A percentile compares a stretch with the other conserved stretches of the same genome.
Evolutionary conservation across 2,888 invertebrate species (phyloP).

Genomic region (Platynereis dumerilii): DNA sequence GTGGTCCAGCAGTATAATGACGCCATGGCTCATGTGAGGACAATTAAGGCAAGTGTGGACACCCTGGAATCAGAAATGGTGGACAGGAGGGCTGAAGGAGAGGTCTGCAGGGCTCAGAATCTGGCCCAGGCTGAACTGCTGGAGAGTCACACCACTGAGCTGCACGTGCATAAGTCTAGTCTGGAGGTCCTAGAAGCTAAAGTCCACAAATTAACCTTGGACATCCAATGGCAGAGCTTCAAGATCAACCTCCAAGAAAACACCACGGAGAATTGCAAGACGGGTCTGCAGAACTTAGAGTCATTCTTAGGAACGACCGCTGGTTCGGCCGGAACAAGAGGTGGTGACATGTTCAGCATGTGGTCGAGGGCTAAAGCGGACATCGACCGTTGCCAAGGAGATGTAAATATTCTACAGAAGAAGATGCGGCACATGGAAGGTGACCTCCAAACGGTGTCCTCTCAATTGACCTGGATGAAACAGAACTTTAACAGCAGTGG

Average conservation of each 20-base stretch:
- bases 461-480: not conserved
- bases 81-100: too few species aligned
- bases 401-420: constrained; percentile 15
- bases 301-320: not conserved
- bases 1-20: not conserved
- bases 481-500: not conserved
- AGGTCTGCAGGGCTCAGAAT: not conserved
- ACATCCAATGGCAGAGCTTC: constrained; percentile 22
- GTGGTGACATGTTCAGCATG: not conserved
- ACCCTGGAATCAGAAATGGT: too few species aligned
- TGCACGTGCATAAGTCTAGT: constrained; percentile 15
- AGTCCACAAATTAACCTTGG: constrained; percentile 4
- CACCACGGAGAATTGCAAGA: not conserved
- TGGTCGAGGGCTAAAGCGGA: constrained; percentile 9
- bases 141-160: constrained; percentile 16
- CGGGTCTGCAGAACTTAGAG: not conserved
- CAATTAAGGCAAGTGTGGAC: not conserved
- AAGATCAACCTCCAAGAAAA: constrained; percentile 18
- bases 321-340: not conserved
- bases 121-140: constrained; percentile 21
- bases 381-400: constrained; percentile 19
- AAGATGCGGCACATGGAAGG: constrained; percentile 20
- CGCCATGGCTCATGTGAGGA: too few species aligned
- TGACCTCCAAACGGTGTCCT: constrained; percentile 15
- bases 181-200: constrained; percentile 18